Base-by-base conservation (phyloP, 2,797 vertebrate genomes). In the Rhabdophis nuchalis region DNA sequence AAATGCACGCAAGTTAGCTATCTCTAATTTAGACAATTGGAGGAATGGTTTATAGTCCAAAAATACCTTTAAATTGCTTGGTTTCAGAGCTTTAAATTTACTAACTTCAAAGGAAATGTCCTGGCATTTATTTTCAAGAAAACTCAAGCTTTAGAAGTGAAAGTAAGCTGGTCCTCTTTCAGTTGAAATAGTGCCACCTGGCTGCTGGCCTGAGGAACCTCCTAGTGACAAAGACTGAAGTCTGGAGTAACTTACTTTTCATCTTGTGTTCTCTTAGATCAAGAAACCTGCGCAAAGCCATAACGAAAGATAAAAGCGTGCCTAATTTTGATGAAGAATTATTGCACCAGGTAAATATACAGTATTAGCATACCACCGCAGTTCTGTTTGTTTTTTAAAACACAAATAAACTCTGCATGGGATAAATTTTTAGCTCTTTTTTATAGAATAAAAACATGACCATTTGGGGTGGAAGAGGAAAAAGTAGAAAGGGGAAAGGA, bases 251-350 rank as follows among this genome's bases (percentile, higher is more conserved):
- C 57, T 56, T 53, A 5, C 52, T 86, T 85, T 53, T 72, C 64
- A 86, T 93, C 14, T 92, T 87, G 93, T 95, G 91, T 96, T 58
- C 10, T 96, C 36, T 94, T 89, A 98, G 98, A 94, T 96, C 95
- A 87, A 97, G 94, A 94, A 95, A 95, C 86, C 95, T 97, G 94
- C 93, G 93, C 91, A 97, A 97, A 95, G 95, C 96, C 86, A 93
- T 97, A 93, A 96, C 97, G 60, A 97, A 97, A 97, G 97, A 97
- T 90, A 97, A 96, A 97, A 98, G 97, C 23, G 96, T 97, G 88
- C 98, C 98, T 72, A 97, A 97, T 95, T 96, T 98, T 94, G 96
- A 97, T 86, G 97, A 93, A 68, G 95, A 96, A 54, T 96, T 97
- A 94, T 27, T 97, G 89, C 96, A 96, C 93, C 96, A 98, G 97